Evolutionary conservation across 2,113 vertebrate genomes (phyloP).

Genomic region (Neotoma lepida): DNA sequence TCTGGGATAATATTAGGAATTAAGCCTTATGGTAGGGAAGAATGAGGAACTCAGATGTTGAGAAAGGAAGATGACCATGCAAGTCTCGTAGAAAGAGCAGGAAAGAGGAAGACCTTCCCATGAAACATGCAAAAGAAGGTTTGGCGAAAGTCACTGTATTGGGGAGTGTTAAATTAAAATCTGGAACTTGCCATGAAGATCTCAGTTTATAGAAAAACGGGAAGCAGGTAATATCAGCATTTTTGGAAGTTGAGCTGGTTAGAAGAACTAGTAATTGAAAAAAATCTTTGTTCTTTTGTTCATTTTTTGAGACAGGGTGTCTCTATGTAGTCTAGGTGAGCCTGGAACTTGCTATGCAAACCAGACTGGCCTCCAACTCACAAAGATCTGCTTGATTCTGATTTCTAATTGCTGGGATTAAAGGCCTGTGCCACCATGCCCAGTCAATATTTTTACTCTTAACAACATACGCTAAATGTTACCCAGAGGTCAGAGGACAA

Average conservation of each 20-base stretch:
- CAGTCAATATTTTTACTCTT: background rate
- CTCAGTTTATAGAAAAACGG: background rate
- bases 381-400: background rate
- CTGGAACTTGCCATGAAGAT: background rate
- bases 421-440: background rate
- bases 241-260: background rate
- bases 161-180: background rate
- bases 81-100: background rate
- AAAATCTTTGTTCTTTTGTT: background rate
- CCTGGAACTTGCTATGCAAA: background rate
- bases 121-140: background rate
- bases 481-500: background rate
- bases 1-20: background rate
- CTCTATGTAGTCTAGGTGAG: background rate
- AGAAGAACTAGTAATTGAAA: background rate
- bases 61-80: no score
- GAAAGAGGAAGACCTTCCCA: background rate
- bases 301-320: background rate
- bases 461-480: background rate
- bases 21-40: no score
- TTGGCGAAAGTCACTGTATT: background rate
- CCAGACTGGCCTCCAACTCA: background rate
- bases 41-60: background rate
- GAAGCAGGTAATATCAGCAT: background rate
- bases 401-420: background rate